Base-by-base conservation (phyloP, 2,888 invertebrate species). In the Catocala nupta region DNA sequence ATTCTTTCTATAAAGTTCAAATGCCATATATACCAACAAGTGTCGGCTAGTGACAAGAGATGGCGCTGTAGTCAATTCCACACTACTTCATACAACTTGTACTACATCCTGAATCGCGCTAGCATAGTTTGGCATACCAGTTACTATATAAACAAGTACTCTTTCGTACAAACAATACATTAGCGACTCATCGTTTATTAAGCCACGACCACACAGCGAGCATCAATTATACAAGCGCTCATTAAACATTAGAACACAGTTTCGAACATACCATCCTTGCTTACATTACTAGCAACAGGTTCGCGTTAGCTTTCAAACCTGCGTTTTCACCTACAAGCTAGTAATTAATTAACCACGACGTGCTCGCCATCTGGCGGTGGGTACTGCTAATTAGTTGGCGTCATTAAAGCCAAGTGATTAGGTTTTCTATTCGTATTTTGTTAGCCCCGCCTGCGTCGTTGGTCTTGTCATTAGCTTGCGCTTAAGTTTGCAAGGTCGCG, bases 261-360 rank as follows among this genome's bases (percentile, higher is more conserved):
- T 33, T 36, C 33, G 9, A 57, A 12, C 44, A 57, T 44, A 44
- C 11, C 36, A 39, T 39, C 5, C 36, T 39, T 39, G 36, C 36
- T 39, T 39, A 39, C 8, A 39, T 39, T 39, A 39, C 9, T 39
- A 4, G 0, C 42, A 48, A 56, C 55, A 25, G 42, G 47, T 56
- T 49, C 5, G 48, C 47, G 36, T 57, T 43, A 50, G 8, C 50
- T 58, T 34, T 50, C 43, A 44, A 57, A 44, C 50, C 34, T 12
- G 13, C 13, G 34, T 57, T 50, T 58, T 43, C 49, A 50, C 48
- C 8, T 45, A 43, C 43, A 43, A 42, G 42, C 33, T 42, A 7
- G 43, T 59, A 36, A 59, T 36, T 54, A 43, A 59, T 54, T 49
- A 53, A 49, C 8, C 16, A n/a, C 10, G 59, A 43, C 48, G 43